Conservation (phyloP, 2,113 vertebrate species). For the Brevimyrus niger region DNA sequence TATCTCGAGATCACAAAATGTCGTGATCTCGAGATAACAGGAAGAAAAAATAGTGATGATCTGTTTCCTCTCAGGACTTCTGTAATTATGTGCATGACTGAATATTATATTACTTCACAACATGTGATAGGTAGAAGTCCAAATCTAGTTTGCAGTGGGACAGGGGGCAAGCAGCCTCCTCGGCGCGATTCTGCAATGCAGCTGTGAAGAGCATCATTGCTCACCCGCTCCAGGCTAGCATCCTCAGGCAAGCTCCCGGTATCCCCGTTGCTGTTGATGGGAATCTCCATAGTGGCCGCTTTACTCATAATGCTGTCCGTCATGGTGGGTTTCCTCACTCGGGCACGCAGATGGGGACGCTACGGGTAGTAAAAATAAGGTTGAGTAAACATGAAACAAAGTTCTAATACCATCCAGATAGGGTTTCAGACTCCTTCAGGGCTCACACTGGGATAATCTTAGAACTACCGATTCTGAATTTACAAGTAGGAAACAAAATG, state of each 20-base stretch:
- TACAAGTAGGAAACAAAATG: background rate
- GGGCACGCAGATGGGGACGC: conserved; percentile 18
- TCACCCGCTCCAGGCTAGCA: conserved; percentile 14
- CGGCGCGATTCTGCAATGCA: background rate
- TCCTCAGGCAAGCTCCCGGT: conserved; percentile 58
- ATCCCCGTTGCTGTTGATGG: conserved; percentile 91
- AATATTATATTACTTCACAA: background rate
- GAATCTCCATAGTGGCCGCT: conserved; percentile 96
- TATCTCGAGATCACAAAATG: background rate
- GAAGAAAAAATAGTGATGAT: background rate
- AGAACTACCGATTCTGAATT: background rate
- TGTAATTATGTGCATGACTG: background rate
- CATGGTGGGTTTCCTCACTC: conserved; percentile 61
- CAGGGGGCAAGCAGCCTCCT: background rate
- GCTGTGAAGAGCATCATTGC: background rate
- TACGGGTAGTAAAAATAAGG: background rate
- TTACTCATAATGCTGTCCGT: conserved; percentile 91
- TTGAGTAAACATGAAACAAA: background rate
- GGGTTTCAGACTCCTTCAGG: background rate
- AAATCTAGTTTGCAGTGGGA: background rate
- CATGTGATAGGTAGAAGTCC: background rate
- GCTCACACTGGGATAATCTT: background rate
- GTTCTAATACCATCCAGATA: background rate
- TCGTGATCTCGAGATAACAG: background rate
- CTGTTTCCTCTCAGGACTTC: background rate